Evolutionary conservation across 2,797 vertebrate genomes (phyloP).

Genomic region (Meriones psammophilus): DNA sequence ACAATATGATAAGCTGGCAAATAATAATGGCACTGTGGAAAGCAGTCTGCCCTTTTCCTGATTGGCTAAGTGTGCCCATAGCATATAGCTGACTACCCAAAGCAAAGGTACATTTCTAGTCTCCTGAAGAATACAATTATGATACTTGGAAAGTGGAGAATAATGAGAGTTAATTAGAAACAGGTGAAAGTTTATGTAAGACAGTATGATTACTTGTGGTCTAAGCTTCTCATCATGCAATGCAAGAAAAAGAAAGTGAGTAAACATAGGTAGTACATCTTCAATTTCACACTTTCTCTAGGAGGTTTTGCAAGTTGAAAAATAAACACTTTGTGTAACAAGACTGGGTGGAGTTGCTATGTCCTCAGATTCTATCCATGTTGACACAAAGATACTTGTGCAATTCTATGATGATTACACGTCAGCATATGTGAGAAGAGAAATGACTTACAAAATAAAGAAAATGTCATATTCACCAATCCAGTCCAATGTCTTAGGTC

Average conservation of each 20-base stretch:
- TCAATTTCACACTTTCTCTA: not conserved
- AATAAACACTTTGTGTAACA: not conserved
- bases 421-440: not conserved
- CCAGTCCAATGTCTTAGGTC: not conserved
- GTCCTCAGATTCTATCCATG: not conserved
- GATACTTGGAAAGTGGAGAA: not conserved
- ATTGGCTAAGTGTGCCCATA: not conserved
- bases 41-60: not conserved
- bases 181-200: not conserved
- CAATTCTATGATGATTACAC: not conserved
- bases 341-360: not conserved
- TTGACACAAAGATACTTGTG: not conserved
- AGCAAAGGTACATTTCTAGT: not conserved
- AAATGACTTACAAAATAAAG: not conserved
- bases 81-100: not conserved
- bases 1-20: not conserved
- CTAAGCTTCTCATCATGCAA: not conserved
- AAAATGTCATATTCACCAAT: not conserved
- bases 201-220: not conserved
- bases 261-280: not conserved
- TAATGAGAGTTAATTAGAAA: not conserved
- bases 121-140: not conserved
- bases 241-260: not conserved
- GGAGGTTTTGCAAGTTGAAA: not conserved
- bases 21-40: not conserved